Evolutionary conservation across 2,888 invertebrate genomes (phyloP).

Genomic region (Gymnosoma rotundatum): DNA sequence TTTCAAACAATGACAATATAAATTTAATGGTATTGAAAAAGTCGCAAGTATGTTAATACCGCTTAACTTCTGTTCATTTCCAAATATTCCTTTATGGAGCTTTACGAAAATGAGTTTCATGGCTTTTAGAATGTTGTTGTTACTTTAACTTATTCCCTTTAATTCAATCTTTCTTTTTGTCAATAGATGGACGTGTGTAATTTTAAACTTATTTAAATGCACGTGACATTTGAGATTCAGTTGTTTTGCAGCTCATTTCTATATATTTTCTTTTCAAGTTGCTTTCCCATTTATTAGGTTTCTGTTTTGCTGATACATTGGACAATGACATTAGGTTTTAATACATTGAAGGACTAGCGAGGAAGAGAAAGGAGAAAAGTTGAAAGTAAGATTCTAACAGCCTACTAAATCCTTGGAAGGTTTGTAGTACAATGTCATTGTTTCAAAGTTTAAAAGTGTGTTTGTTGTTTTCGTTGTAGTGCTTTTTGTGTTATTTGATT

Average conservation of each 20-base stretch:
- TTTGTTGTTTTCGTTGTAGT: constrained; percentile 22
- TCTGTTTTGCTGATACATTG: constrained; percentile 27
- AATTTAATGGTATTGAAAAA: too few relatives aligned
- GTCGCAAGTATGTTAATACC: too few relatives aligned
- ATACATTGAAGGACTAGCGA: background rate
- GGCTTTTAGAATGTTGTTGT: background rate
- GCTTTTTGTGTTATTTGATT: constrained; percentile 38
- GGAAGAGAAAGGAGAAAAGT: constrained; percentile 1
- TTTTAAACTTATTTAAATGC: constrained; percentile 55
- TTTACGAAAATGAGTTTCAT: background rate
- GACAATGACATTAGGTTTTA: constrained; percentile 38
- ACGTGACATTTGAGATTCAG: constrained; percentile 58
- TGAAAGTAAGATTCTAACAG: constrained; percentile 24
- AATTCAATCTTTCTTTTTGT: constrained; percentile 45
- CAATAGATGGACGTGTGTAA: constrained; percentile 32
- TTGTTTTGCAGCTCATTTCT: constrained; percentile 17
- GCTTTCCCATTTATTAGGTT: constrained; percentile 32
- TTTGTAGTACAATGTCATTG: constrained; percentile 23
- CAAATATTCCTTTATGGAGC: background rate
- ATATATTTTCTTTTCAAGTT: constrained; percentile 11
- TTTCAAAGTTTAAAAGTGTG: constrained; percentile 32
- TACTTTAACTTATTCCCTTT: constrained; percentile 27
- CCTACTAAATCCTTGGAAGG: background rate
- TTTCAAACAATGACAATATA: too few relatives aligned
- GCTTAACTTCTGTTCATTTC: too few relatives aligned